These are phyloP conservation scores for Athene cunicularia DNA, from an alignment of 2,113 vertebrate species.

Conservation along the genomic window DNA sequence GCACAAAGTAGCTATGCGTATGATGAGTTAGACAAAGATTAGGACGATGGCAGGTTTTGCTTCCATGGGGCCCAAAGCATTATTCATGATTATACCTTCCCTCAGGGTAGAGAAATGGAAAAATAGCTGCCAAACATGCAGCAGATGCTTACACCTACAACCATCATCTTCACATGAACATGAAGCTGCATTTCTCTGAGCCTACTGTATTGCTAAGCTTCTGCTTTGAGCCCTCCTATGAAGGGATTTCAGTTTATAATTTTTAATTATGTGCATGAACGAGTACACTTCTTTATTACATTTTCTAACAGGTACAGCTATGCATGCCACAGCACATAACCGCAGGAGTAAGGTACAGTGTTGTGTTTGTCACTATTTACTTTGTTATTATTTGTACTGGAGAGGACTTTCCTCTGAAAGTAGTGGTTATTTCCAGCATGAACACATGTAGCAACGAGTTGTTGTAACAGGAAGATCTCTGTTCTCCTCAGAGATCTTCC, in stretches of 20 bases:
- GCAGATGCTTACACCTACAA: background rate
- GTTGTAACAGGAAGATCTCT: background rate
- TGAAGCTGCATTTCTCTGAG: background rate
- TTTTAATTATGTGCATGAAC: background rate
- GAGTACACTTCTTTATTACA: background rate
- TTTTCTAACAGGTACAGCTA: background rate
- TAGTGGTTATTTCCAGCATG: background rate
- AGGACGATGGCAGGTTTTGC: background rate
- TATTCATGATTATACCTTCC: background rate
- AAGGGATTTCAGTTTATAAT: background rate
- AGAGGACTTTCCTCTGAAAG: background rate
- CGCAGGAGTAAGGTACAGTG: fast-evolving
- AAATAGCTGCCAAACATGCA: background rate
- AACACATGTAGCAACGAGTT: background rate
- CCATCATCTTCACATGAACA: background rate
- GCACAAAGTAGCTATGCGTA: fast-evolving
- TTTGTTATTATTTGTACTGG: background rate
- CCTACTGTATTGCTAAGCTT: fast-evolving
- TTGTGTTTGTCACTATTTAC: background rate
- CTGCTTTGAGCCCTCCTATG: background rate
- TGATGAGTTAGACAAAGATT: fast-evolving
- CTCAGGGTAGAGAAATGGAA: background rate
- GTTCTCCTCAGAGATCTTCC: background rate
- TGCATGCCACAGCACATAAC: fast-evolving
- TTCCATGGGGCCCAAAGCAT: background rate